A percentile compares a stretch with the other conserved stretches of the same genome.
These are phyloP conservation scores for Tetramorium alpestre DNA, from an alignment of 1,140 invertebrate genomes.

Conservation along the genomic window DNA sequence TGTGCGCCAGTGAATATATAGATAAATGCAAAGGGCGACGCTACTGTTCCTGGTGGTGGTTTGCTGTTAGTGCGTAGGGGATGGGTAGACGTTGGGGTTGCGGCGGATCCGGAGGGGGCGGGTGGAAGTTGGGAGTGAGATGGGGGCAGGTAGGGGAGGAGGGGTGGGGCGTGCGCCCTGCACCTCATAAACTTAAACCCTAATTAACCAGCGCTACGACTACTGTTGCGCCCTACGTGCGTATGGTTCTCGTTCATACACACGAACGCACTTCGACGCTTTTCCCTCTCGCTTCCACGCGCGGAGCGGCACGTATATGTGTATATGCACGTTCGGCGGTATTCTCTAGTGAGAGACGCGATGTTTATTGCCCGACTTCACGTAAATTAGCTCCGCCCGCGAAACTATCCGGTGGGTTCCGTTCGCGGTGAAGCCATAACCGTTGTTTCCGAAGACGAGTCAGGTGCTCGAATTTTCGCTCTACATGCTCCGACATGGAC, in stretches of 20 bases:
- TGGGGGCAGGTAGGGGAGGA: conserved; percentile 35
- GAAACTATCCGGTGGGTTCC: conserved; percentile 77
- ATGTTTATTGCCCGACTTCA: conserved; percentile 84
- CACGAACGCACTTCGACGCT: conserved; percentile 82
- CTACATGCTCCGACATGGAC: conserved; percentile 33
- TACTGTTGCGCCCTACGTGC: conserved; percentile 85
- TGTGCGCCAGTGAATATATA: conserved; percentile 64
- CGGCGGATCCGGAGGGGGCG: background rate
- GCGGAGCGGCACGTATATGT: background rate
- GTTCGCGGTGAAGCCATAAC: conserved; percentile 68
- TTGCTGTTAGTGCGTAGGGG: conserved; percentile 67
- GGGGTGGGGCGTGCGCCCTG: conserved; percentile 82
- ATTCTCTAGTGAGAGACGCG: conserved; percentile 83
- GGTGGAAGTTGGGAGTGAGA: conserved; percentile 49
- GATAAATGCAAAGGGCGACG: conserved; percentile 72
- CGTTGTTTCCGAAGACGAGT: conserved; percentile 73
- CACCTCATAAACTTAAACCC: conserved; percentile 87
- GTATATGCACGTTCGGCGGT: conserved; percentile 64
- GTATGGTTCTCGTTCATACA: conserved; percentile 83
- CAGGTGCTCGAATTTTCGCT: conserved; percentile 62
- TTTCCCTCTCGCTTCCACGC: conserved; percentile 69
- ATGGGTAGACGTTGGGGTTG: conserved; percentile 74
- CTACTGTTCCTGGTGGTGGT: conserved; percentile 66
- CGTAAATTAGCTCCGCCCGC: conserved; percentile 83
- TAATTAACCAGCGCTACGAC: conserved; percentile 86